A percentile compares a stretch with the other conserved stretches of the same genome.
These are phyloP conservation scores for Linepithema humile DNA, from an alignment of 1,140 invertebrate species.

Conservation along the genomic window DNA sequence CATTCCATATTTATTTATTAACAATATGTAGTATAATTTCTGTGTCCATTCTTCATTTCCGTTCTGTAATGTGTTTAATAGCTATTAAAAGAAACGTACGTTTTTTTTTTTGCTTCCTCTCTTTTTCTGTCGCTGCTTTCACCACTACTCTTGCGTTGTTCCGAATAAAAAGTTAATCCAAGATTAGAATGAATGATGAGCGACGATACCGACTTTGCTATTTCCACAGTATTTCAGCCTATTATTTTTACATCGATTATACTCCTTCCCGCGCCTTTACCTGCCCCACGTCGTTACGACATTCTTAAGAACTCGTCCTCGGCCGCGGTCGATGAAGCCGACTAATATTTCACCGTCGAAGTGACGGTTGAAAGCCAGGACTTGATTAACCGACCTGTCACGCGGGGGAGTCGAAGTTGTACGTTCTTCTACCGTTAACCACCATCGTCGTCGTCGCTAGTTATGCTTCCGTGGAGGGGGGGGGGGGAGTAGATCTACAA, in stretches of 20 bases:
- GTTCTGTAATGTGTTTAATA: neutral
- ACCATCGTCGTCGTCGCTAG: neutral
- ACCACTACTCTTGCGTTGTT: neutral
- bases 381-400: slow-evolving; percentile 56
- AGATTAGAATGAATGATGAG: neutral
- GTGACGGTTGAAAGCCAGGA: slow-evolving; percentile 28
- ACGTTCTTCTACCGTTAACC: neutral
- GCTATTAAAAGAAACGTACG: neutral
- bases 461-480: slow-evolving; percentile 18
- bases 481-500: no score
- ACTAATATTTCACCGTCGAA: slow-evolving; percentile 48
- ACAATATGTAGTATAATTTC: neutral
- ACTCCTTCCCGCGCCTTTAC: neutral
- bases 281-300: neutral
- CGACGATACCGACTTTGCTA: neutral
- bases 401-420: slow-evolving; percentile 28
- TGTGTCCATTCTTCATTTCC: neutral
- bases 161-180: slow-evolving; percentile 8
- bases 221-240: neutral
- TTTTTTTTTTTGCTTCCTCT: neutral
- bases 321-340: slow-evolving; percentile 30
- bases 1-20: slow-evolving; percentile 36
- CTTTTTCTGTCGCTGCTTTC: neutral
- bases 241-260: slow-evolving; percentile 35
- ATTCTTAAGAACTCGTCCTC: slow-evolving; percentile 35